Percentiles rank a stretch among this genome's conserved stretches.
Conservation (phyloP, 2,797 vertebrate species). For the Mastacembelus armatus region DNA sequence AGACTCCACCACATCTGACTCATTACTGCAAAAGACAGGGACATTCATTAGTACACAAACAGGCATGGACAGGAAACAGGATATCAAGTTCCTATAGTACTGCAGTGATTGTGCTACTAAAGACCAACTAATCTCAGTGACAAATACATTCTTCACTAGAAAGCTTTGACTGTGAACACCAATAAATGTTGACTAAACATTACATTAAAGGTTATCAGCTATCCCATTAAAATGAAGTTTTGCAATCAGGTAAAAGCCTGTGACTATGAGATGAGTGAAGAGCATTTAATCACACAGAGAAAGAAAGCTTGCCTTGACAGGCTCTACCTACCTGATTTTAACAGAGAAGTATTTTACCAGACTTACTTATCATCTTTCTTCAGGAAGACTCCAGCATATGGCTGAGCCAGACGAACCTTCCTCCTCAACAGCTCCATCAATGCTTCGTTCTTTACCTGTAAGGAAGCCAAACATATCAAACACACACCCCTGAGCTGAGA, state of each 20-base stretch:
- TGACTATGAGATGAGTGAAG: background rate
- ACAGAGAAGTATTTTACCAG: background rate
- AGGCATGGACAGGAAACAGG: background rate
- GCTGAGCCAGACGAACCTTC: constrained; percentile 95
- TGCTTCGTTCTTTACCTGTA: constrained; percentile 94
- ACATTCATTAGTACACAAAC: background rate
- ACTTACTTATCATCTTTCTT: constrained; percentile 94
- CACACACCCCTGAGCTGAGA: too few relatives aligned
- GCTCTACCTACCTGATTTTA: too few relatives aligned
- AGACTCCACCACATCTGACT: constrained; percentile 92
- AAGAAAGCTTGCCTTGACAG: too few relatives aligned
- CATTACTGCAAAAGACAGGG: constrained; percentile 84
- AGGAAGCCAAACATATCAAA: background rate
- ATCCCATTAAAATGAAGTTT: background rate
- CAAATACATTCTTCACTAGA: too few relatives aligned
- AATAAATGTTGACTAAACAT: background rate
- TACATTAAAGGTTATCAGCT: background rate
- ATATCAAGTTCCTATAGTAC: background rate
- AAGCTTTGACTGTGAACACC: background rate
- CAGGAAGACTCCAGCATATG: constrained; percentile 95
- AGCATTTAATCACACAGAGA: background rate
- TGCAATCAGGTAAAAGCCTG: background rate
- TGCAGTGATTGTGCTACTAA: background rate
- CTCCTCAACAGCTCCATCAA: constrained; percentile 93
- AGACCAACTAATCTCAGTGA: background rate